These are phyloP conservation scores for Beroe forskalii DNA, from an alignment of 37 sponge, comb jelly and placozoan species.

Conservation along the genomic window DNA sequence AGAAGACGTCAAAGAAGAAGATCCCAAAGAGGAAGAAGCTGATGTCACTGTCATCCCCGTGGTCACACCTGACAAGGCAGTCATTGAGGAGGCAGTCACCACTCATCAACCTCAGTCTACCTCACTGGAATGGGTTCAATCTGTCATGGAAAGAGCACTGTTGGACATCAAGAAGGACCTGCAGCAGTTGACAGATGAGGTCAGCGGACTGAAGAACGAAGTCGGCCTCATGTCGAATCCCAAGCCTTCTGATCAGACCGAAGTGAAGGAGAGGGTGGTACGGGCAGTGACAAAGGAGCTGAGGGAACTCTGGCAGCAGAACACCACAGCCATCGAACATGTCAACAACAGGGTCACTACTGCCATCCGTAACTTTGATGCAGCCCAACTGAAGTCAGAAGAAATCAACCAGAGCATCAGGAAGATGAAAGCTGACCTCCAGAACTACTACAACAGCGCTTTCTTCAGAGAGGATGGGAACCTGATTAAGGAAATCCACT, in stretches of 20 bases:
- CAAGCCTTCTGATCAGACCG: neutral
- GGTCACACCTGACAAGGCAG: neutral
- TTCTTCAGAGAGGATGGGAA: neutral
- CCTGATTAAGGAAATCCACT: neutral
- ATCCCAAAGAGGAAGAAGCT: neutral
- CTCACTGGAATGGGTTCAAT: neutral
- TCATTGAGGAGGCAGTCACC: neutral
- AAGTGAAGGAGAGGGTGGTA: neutral
- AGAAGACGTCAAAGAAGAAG: no score
- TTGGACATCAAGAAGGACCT: neutral
- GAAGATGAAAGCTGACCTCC: neutral
- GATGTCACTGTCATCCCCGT: neutral
- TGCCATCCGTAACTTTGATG: neutral
- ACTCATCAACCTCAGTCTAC: neutral
- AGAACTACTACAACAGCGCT: constrained; percentile 11
- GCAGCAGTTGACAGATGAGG: neutral
- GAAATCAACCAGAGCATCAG: neutral
- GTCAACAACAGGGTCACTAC: neutral
- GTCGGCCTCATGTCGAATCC: neutral
- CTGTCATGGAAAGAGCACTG: neutral
- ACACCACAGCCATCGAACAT: neutral
- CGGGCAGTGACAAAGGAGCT: neutral
- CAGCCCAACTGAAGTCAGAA: neutral
- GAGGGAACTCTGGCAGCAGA: neutral
- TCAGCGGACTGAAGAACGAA: neutral